A percentile compares a stretch with the other conserved stretches of the same genome.
These are phyloP conservation scores for Diachasma alloeum DNA, from an alignment of 1,140 invertebrate genomes.

Conservation along the genomic window DNA sequence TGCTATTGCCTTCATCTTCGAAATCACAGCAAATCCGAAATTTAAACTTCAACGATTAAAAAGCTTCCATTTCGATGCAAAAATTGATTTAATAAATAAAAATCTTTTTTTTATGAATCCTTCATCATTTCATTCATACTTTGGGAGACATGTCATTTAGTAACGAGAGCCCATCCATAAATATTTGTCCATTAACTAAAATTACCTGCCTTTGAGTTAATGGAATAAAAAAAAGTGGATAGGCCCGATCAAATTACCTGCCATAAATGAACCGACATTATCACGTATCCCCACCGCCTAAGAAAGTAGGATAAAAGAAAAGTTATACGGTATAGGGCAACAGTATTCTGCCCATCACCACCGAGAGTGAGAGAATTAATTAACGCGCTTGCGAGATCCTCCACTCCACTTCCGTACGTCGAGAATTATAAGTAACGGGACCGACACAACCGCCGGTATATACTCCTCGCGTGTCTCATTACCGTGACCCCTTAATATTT, in stretches of 20 bases:
- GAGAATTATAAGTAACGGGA: not conserved
- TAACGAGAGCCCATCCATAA: not conserved
- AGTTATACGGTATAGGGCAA: not conserved
- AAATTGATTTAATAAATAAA: no score
- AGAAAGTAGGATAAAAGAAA: not conserved
- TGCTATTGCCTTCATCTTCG: no score
- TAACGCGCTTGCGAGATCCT: not conserved
- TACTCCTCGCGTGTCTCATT: not conserved
- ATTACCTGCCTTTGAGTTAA: not conserved
- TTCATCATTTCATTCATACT: not conserved
- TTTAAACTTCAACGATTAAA: no score
- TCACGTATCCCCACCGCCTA: not conserved
- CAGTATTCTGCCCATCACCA: not conserved
- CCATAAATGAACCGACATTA: not conserved
- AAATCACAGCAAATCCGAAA: no score
- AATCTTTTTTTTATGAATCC: not conserved
- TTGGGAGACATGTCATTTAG: no score
- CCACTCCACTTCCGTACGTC: not conserved
- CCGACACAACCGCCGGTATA: no score
- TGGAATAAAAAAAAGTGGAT: not conserved
- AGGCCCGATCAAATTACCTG: not conserved
- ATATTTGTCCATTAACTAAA: not conserved
- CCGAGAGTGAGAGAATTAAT: not conserved
- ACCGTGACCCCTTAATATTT: not conserved
- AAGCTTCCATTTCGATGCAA: no score